Conservation (phyloP, 2,113 vertebrate genomes). For the Hippocampus comes region DNA sequence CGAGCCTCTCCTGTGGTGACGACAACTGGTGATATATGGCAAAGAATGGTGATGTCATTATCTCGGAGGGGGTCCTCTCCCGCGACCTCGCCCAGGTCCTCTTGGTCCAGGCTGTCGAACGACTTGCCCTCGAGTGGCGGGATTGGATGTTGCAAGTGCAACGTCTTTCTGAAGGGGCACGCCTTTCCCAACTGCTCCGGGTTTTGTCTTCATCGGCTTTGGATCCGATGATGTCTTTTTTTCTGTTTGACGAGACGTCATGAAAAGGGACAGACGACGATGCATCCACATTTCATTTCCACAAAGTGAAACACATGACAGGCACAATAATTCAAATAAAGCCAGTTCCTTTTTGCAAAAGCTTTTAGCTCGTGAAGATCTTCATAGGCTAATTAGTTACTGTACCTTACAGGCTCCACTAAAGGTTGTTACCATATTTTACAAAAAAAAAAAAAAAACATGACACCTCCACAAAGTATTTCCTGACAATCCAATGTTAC, state of each 20-base stretch:
- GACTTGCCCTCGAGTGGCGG: conserved; percentile 51
- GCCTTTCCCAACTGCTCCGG: conserved; percentile 53
- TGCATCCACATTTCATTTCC: background rate
- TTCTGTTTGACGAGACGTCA: conserved; percentile 47
- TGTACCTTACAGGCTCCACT: too few species aligned
- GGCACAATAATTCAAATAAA: too few species aligned
- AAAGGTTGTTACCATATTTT: background rate
- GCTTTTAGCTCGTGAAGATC: background rate
- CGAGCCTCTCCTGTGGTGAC: background rate
- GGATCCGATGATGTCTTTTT: conserved; percentile 47
- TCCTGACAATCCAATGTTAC: conserved; percentile 4
- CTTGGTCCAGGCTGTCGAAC: conserved; percentile 52
- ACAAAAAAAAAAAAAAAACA: background rate
- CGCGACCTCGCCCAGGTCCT: conserved; percentile 44
- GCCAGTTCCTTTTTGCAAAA: background rate
- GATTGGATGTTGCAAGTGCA: conserved; percentile 52
- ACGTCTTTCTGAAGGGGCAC: conserved; percentile 67
- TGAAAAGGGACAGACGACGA: background rate
- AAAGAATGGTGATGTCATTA: conserved; percentile 27
- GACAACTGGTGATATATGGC: background rate
- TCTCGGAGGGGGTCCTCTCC: conserved; percentile 56
- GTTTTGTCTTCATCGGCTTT: conserved; percentile 66
- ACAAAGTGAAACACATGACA: background rate
- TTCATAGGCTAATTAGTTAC: background rate
- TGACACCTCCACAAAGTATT: background rate